phyloP scores from a whole-genome alignment of 2,113 vertebrate species.

The Anseranas semipalmata region DNA sequence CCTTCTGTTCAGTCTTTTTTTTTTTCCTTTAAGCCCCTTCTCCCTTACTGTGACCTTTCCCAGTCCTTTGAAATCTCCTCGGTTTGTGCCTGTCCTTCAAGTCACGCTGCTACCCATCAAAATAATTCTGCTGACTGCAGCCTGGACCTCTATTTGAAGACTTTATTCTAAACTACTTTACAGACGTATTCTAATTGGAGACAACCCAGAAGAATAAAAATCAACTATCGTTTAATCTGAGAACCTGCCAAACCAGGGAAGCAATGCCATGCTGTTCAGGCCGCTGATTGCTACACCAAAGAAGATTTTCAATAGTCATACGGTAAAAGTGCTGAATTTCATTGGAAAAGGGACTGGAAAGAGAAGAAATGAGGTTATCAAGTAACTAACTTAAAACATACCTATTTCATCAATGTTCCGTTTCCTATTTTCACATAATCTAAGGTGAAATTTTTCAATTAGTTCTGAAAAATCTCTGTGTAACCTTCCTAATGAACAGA shows the following conservation, averaged over 20 bases:
- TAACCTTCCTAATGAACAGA: background rate
- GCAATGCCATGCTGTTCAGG: background rate
- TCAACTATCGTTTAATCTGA: conserved; percentile 7
- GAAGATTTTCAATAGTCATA: background rate
- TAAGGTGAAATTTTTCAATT: background rate
- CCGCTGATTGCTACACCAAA: background rate
- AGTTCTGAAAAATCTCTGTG: background rate
- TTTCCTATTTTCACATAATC: background rate
- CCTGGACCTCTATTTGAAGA: conserved; percentile 38
- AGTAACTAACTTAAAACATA: background rate
- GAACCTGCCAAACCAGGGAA: background rate
- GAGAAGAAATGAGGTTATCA: background rate
- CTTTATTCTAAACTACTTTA: conserved; percentile 43
- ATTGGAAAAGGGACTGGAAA: background rate
- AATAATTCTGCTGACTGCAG: conserved; percentile 52
- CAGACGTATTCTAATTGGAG: conserved; percentile 26
- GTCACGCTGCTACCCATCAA: conserved; percentile 25
- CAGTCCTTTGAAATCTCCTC: conserved; percentile 49
- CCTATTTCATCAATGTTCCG: conserved; percentile 3
- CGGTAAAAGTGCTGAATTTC: background rate
- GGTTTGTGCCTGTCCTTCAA: conserved; percentile 25
- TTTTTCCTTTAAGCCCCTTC: background rate
- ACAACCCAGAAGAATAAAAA: background rate
- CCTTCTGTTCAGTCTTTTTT: conserved; percentile 10
- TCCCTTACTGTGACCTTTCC: conserved; percentile 46